Evolutionary conservation across 1,140 invertebrate genomes (phyloP).

Genomic region (Harpegnathos saltator): DNA sequence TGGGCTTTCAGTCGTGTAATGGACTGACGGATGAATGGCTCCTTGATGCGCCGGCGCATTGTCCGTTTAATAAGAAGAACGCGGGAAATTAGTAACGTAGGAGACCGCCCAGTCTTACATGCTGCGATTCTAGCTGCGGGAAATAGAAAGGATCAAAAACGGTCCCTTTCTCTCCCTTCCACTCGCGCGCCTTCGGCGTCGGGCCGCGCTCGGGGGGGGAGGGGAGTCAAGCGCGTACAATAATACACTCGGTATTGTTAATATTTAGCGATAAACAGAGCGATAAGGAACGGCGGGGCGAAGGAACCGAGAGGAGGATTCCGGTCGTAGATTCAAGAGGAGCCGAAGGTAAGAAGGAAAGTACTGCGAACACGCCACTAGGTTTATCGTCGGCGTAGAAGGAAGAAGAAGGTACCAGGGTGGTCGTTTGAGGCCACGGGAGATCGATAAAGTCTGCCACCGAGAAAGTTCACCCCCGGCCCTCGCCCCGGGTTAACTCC

Average conservation of each 20-base stretch:
- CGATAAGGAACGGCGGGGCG: neutral
- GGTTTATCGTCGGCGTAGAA: constrained; percentile 68
- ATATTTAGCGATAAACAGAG: constrained; percentile 26
- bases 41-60: constrained; percentile 5
- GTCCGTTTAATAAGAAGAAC: constrained; percentile 26
- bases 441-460: constrained; percentile 77
- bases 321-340: constrained; percentile 54
- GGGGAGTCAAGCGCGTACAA: too few species aligned
- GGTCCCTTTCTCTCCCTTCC: too few species aligned
- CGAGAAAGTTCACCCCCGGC: constrained; percentile 70
- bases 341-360: constrained; percentile 60
- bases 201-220: too few species aligned
- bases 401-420: constrained; percentile 76
- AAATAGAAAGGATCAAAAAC: too few species aligned
- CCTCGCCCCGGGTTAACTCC: constrained; percentile 67
- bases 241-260: neutral
- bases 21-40: constrained; percentile 14
- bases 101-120: neutral
- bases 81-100: neutral
- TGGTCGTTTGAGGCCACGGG: constrained; percentile 73
- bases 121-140: too few species aligned
- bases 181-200: too few species aligned
- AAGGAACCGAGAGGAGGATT: constrained; percentile 21
- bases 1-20: constrained; percentile 20
- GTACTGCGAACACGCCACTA: constrained; percentile 66